Conservation (phyloP, 2,797 vertebrate genomes). For the Acanthiza pusilla region DNA sequence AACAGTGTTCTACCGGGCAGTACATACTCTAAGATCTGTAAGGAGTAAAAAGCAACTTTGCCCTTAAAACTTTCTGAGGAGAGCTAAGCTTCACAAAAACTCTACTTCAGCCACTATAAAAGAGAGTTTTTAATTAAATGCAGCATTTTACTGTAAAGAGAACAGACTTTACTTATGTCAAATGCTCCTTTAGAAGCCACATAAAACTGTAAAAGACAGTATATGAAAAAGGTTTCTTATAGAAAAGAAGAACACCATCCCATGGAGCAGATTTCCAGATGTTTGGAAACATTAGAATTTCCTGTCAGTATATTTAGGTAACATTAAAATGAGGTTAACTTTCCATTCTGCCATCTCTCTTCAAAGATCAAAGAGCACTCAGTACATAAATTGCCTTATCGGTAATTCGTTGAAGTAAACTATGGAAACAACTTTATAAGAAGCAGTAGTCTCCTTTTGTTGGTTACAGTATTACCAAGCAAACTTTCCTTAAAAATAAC, state of each 20-base stretch:
- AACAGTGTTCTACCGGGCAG: neutral
- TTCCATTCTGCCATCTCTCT: conserved; percentile 72
- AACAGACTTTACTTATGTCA: conserved; percentile 63
- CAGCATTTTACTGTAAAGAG: conserved; percentile 58
- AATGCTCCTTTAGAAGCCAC: conserved; percentile 64
- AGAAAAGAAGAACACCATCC: conserved; percentile 61
- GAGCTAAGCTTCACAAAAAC: conserved; percentile 42
- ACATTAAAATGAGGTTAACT: conserved; percentile 75
- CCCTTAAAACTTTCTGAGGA: conserved; percentile 22
- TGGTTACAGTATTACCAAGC: conserved; percentile 28
- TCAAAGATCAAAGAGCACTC: conserved; percentile 70
- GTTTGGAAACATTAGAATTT: conserved; percentile 76
- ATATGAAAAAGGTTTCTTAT: conserved; percentile 65
- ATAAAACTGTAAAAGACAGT: conserved; percentile 62
- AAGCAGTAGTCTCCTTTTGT: conserved; percentile 58
- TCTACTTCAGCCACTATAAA: conserved; percentile 57
- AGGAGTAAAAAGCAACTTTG: neutral
- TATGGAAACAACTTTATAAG: conserved; percentile 62
- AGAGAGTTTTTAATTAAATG: conserved; percentile 59
- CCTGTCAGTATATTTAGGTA: conserved; percentile 76
- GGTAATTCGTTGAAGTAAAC: conserved; percentile 62
- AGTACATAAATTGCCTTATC: conserved; percentile 69
- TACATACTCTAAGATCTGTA: neutral
- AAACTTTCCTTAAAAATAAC: conserved; percentile 24
- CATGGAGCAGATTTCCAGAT: conserved; percentile 74